Evolutionary conservation across 1,140 invertebrate genomes (phyloP), one percentile per base, ranked within the genome.

Genomic region (Heterodera schachtii): DNA sequence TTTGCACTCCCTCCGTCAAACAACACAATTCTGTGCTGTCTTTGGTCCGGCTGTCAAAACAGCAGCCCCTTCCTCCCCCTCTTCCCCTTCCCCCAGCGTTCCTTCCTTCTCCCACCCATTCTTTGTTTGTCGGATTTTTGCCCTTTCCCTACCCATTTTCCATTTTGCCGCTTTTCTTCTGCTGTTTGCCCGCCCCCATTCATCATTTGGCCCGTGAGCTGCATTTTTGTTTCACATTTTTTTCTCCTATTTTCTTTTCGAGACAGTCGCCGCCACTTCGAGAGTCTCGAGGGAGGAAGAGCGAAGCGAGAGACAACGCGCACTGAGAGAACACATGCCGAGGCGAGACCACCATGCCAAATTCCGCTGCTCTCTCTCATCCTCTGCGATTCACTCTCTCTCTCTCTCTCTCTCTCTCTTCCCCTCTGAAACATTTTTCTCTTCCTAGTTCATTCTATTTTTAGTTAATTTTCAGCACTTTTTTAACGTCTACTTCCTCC

Each of bases 61-160:
- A 60, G 57, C 57, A 60, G 57, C 57, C 4, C 57, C 16, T 16
- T 19, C 57, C 11, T 16, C 16, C 57, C 57, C 11, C 19, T 19
- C 57, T 13, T 19, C 57, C 16, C 57, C 16, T 16, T 60, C 57
- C 57, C 57, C 57, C 57, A 13, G 13, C 57, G 57, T 64, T 64
- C 57, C 57, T 64, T 64, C 57, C 57, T 19, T 19, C 19, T 19
- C 11, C 57, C 57, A 60, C 57, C 57, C 57, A 64, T 64, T 64
- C 57, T 64, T 64, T 64, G 57, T 64, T 52, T 52, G 41, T 76
- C 43, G 43, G 46, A 64, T 64, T 64, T 64, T 64, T 64, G 57
- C 57, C 57, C 57, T 64, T 64, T 64, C 57, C 16, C 57, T 13
- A 64, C 57, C 57, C 16, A 64, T 64, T 19, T 75, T 75, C 19